These are phyloP conservation scores for Ceraclea dissimilis DNA, from an alignment of 2,888 invertebrate genomes.

Conservation along the genomic window DNA sequence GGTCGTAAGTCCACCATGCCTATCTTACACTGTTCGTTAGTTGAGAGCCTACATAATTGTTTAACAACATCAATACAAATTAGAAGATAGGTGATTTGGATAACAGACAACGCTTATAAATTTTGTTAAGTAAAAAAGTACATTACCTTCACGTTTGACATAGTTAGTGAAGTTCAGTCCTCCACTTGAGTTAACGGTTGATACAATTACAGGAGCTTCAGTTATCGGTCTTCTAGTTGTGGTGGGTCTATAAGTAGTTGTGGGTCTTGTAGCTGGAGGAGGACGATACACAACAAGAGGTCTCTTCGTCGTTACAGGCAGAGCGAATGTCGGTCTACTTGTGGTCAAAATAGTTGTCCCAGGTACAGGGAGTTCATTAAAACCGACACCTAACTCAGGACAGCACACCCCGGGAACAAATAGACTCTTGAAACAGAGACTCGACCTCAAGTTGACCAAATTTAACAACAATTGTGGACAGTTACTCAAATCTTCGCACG, in stretches of 20 bases:
- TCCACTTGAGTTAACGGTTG: slow-evolving; percentile 43
- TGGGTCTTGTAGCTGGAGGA: slow-evolving; percentile 32
- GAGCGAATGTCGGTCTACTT: slow-evolving; percentile 40
- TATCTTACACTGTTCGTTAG: no score
- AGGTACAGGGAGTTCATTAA: slow-evolving; percentile 34
- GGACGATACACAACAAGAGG: slow-evolving; percentile 29
- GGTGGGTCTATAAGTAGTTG: slow-evolving; percentile 33
- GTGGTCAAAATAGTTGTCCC: slow-evolving; percentile 37
- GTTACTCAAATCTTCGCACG: slow-evolving; percentile 81
- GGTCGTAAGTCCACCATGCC: no score
- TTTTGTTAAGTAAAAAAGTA: no score
- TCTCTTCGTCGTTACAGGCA: slow-evolving; percentile 35
- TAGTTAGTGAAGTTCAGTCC: slow-evolving; percentile 45
- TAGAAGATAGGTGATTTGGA: no score
- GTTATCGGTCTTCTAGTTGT: slow-evolving; percentile 30
- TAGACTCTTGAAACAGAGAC: slow-evolving; percentile 83
- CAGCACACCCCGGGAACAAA: slow-evolving; percentile 92
- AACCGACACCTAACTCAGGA: slow-evolving; percentile 49
- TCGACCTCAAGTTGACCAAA: slow-evolving; percentile 72
- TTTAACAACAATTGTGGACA: slow-evolving; percentile 80
- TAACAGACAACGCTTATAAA: no score
- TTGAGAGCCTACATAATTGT: no score
- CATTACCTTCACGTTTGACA: slow-evolving; percentile 47
- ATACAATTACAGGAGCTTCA: slow-evolving; percentile 49
- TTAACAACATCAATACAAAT: no score